A percentile compares a stretch with the other conserved stretches of the same genome.
Conservation (phyloP, 2,797 vertebrate species). For the Acomys russatus region DNA sequence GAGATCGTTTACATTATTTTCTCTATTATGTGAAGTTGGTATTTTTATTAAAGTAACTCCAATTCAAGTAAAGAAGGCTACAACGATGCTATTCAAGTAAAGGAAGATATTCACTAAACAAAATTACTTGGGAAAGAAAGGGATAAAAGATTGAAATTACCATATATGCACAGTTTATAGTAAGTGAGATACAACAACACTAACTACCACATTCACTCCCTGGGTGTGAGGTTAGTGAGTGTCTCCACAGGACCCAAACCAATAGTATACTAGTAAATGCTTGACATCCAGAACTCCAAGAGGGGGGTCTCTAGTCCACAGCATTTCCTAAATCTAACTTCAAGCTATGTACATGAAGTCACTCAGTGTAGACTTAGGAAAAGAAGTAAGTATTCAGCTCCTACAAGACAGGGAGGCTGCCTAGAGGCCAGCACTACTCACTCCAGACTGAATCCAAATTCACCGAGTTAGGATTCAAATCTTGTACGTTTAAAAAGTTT, state of each 20-base stretch:
- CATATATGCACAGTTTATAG: neutral
- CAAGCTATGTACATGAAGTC: neutral
- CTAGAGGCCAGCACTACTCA: neutral
- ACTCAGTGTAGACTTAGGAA: neutral
- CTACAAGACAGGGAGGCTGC: neutral
- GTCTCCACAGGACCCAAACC: neutral
- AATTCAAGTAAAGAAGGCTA: neutral
- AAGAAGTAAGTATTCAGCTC: neutral
- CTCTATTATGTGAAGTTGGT: constrained; percentile 4
- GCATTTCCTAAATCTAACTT: neutral
- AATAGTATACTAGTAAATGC: neutral
- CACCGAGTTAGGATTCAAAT: constrained; percentile 29
- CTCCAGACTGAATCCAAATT: neutral
- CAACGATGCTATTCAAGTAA: constrained; percentile 4
- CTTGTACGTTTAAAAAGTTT: neutral
- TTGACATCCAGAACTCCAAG: neutral
- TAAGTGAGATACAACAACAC: constrained; percentile 33
- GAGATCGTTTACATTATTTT: constrained; percentile 42
- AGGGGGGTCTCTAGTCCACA: neutral
- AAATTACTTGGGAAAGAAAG: constrained; percentile 21
- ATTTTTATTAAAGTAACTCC: constrained; percentile 48
- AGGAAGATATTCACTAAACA: constrained; percentile 16
- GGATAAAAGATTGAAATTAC: neutral
- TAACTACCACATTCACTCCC: neutral
- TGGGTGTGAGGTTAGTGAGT: neutral